phyloP scores from a whole-genome alignment of 2,888 invertebrate genomes.

The Cotesia congregata region DNA sequence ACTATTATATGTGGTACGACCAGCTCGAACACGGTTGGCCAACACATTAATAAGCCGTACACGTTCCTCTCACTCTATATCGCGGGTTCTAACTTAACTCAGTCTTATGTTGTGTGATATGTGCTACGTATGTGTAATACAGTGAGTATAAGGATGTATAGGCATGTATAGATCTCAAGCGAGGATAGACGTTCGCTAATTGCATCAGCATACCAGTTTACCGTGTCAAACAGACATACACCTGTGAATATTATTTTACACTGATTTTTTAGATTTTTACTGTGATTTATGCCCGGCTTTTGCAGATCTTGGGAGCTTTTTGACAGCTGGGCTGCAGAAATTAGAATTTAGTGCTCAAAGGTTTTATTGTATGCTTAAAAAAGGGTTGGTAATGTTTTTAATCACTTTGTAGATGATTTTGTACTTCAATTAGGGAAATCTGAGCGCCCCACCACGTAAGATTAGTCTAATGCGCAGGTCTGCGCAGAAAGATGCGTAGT shows the following conservation, averaged over 20 bases:
- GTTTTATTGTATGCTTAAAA: too few relatives aligned
- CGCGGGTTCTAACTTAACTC: not conserved
- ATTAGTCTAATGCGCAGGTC: too few relatives aligned
- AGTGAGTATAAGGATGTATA: not conserved
- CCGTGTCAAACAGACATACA: not conserved
- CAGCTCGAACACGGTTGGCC: constrained; percentile 21
- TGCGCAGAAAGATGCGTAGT: too few relatives aligned
- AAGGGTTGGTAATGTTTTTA: too few relatives aligned
- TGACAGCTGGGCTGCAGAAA: too few relatives aligned
- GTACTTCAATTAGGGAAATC: too few relatives aligned
- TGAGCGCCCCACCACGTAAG: too few relatives aligned
- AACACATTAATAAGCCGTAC: not conserved
- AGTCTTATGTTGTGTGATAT: not conserved
- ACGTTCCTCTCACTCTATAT: not conserved
- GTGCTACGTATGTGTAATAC: not conserved
- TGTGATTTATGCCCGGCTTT: not conserved
- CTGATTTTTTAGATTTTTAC: not conserved
- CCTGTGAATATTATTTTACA: constrained; percentile 1
- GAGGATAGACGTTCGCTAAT: not conserved
- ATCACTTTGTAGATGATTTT: too few relatives aligned
- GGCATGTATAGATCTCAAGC: not conserved
- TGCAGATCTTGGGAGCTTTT: too few relatives aligned
- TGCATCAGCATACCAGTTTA: constrained; percentile 1
- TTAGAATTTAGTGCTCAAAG: too few relatives aligned
- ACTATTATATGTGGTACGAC: not conserved